Percentiles rank a stretch among this genome's conserved stretches.
phyloP scores from a whole-genome alignment of 1,140 invertebrate species.

The Ephestia elutella region DNA sequence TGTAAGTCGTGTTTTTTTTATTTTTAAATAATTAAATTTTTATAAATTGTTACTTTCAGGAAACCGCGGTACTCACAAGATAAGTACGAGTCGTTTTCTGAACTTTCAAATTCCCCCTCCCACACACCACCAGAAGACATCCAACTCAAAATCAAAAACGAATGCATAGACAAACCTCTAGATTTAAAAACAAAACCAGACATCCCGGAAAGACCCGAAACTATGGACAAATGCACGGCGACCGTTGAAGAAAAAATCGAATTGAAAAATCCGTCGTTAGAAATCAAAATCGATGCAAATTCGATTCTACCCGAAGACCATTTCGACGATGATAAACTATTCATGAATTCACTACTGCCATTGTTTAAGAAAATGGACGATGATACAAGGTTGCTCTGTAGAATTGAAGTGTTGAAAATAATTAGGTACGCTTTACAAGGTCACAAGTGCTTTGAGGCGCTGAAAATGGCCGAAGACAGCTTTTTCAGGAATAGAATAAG shows the following conservation, averaged over 20 bases:
- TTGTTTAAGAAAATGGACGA: slow-evolving; percentile 65
- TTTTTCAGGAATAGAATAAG: slow-evolving; percentile 45
- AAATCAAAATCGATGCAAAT: slow-evolving; percentile 59
- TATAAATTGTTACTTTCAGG: slow-evolving; percentile 48
- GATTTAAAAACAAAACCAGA: slow-evolving; percentile 57
- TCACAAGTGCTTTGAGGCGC: slow-evolving; percentile 50
- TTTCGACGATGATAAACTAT: slow-evolving; percentile 59
- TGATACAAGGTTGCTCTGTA: slow-evolving; percentile 52
- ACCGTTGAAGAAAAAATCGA: slow-evolving; percentile 13
- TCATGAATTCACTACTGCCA: slow-evolving; percentile 63
- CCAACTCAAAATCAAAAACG: background rate
- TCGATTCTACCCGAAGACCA: slow-evolving; percentile 57
- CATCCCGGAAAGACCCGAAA: slow-evolving; percentile 34
- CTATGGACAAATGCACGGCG: slow-evolving; percentile 48
- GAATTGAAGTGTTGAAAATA: slow-evolving; percentile 62
- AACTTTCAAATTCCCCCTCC: slow-evolving; percentile 60
- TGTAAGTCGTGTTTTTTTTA: too few species aligned
- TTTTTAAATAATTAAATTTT: too few species aligned
- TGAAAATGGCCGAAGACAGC: slow-evolving; percentile 47
- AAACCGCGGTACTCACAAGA: slow-evolving; percentile 60
- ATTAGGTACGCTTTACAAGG: slow-evolving; percentile 59
- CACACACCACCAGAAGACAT: slow-evolving; percentile 50
- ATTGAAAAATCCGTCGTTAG: slow-evolving; percentile 34
- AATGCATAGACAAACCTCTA: slow-evolving; percentile 41
- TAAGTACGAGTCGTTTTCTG: slow-evolving; percentile 60